Percentiles rank a stretch among this genome's conserved stretches.
Evolutionary conservation across 2,888 invertebrate species (phyloP).

Genomic region (Eupithecia pulchellata): DNA sequence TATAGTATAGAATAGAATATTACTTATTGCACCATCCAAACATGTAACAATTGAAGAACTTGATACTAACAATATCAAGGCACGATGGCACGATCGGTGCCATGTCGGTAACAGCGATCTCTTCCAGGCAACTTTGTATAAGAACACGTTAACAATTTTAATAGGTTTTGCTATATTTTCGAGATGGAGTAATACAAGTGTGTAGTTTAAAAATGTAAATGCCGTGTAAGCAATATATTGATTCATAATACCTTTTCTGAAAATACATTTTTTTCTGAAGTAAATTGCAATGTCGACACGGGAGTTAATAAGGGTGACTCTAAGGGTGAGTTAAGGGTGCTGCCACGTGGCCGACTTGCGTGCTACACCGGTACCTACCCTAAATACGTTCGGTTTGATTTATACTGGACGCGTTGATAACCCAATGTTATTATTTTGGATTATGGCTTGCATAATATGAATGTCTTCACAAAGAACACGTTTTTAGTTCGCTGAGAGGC

Average conservation of each 20-base stretch:
- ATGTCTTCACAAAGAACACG: neutral
- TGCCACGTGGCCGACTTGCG: slow-evolving; percentile 8
- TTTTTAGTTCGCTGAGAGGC: neutral
- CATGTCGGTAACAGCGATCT: too few species aligned
- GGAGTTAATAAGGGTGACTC: slow-evolving; percentile 1
- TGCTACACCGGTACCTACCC: neutral
- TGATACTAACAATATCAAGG: too few species aligned
- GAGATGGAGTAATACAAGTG: neutral
- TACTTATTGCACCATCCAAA: too few species aligned
- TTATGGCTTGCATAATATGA: neutral
- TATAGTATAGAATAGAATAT: too few species aligned
- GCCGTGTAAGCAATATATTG: neutral
- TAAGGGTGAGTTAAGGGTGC: neutral
- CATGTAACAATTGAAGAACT: too few species aligned
- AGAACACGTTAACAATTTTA: neutral
- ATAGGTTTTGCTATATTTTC: neutral
- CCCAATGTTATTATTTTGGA: slow-evolving; percentile 4
- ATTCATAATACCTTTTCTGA: neutral
- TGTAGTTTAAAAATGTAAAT: neutral
- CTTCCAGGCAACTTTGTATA: neutral
- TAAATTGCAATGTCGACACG: neutral
- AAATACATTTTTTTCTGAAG: slow-evolving; percentile 4
- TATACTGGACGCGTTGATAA: slow-evolving; percentile 7
- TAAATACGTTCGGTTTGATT: slow-evolving; percentile 10
- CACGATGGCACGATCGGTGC: too few species aligned